phyloP scores from a whole-genome alignment of 1,140 invertebrate genomes.

The Steinernema feltiae region DNA sequence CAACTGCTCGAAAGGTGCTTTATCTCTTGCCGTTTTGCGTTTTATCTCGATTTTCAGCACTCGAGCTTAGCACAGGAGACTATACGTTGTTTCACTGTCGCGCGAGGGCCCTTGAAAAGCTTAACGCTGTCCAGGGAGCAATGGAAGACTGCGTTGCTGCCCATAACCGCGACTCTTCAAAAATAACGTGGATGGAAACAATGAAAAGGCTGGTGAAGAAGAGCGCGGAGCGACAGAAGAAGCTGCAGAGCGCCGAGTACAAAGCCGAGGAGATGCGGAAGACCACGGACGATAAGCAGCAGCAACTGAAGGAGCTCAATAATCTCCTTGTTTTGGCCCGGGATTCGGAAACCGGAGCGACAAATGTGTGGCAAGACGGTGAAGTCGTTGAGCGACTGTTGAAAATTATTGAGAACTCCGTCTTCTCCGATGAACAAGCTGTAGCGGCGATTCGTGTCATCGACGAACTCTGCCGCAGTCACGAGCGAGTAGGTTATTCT shows the following conservation, averaged over 20 bases:
- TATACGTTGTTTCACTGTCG: conserved; percentile 85
- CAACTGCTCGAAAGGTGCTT: conserved; percentile 69
- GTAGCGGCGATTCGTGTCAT: conserved; percentile 58
- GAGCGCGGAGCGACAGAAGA: conserved; percentile 56
- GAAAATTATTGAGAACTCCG: conserved; percentile 48
- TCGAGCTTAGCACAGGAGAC: conserved; percentile 77
- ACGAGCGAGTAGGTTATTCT: conserved; percentile 55
- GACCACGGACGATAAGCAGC: conserved; percentile 59
- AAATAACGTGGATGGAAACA: conserved; percentile 59
- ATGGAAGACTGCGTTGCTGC: conserved; percentile 82
- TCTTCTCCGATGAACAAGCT: conserved; percentile 48
- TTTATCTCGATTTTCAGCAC: conserved; percentile 61
- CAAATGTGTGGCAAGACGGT: conserved; percentile 56
- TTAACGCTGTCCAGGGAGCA: conserved; percentile 75
- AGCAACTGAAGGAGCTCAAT: conserved; percentile 68
- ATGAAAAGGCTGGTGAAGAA: conserved; percentile 42
- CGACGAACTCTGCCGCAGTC: conserved; percentile 56
- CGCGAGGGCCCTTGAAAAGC: conserved; percentile 78
- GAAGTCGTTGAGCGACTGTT: conserved; percentile 55
- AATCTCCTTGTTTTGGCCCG: conserved; percentile 83
- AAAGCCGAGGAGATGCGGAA: conserved; percentile 62
- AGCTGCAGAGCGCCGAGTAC: conserved; percentile 59
- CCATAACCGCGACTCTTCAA: conserved; percentile 75
- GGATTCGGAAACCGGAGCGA: conserved; percentile 69
- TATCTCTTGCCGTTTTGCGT: conserved; percentile 21